phyloP scores from a whole-genome alignment of 2,113 vertebrate genomes.

The Scalopus aquaticus region DNA sequence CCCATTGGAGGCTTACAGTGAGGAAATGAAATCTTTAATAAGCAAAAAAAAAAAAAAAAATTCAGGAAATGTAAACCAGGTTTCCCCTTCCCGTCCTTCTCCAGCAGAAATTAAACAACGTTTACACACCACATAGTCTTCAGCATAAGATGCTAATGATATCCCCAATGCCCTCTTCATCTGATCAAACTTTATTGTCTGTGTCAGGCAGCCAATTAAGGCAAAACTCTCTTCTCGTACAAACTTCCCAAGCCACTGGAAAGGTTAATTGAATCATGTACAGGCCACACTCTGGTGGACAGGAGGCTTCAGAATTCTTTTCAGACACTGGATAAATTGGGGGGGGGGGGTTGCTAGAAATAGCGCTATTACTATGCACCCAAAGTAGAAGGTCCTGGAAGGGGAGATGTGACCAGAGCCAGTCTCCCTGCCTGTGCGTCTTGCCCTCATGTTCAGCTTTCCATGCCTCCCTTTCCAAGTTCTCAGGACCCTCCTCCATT shows the following conservation, averaged over 20 bases:
- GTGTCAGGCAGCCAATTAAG: slow-evolving; percentile 90
- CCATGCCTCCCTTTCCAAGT: background rate
- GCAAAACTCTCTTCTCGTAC: slow-evolving; percentile 83
- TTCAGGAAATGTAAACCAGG: slow-evolving; percentile 55
- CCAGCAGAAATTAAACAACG: slow-evolving; percentile 88
- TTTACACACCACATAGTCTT: slow-evolving; percentile 86
- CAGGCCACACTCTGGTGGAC: slow-evolving; percentile 83
- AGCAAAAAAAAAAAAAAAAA: slow-evolving; percentile 35
- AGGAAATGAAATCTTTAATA: slow-evolving; percentile 84
- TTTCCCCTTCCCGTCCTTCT: slow-evolving; percentile 79
- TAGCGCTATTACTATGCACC: slow-evolving; percentile 67
- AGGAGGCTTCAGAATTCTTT: slow-evolving; percentile 81
- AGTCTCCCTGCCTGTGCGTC: background rate
- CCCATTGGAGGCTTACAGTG: slow-evolving; percentile 51
- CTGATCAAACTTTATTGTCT: slow-evolving; percentile 90
- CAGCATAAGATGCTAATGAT: slow-evolving; percentile 87
- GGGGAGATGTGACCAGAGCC: slow-evolving; percentile 54
- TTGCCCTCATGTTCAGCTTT: background rate
- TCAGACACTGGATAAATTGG: slow-evolving; percentile 79
- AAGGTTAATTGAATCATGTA: slow-evolving; percentile 92
- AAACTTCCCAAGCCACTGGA: slow-evolving; percentile 87
- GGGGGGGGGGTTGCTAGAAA: no score
- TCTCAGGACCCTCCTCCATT: background rate
- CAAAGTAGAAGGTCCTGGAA: slow-evolving; percentile 58
- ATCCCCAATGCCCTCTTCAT: slow-evolving; percentile 88